Conservation (phyloP, 2,797 vertebrate genomes). For the Tiaroga cobitis region DNA sequence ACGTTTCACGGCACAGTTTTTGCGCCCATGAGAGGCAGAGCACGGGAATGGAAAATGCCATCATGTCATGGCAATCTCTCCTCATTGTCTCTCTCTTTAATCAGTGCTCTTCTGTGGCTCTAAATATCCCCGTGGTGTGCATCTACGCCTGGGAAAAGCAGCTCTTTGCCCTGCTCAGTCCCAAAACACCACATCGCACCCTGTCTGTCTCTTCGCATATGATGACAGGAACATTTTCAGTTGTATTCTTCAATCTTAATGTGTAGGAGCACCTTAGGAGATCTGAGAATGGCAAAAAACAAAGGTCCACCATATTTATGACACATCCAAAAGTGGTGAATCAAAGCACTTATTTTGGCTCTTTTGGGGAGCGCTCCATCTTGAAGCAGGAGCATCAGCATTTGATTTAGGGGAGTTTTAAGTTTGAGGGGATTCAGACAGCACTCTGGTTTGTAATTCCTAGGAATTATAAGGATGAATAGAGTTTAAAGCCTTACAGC, state of each 20-base stretch:
- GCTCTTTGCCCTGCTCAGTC: constrained; percentile 75
- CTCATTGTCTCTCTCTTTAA: constrained; percentile 84
- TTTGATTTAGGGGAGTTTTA: constrained; percentile 6
- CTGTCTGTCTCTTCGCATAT: constrained; percentile 27
- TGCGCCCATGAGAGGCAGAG: constrained; percentile 73
- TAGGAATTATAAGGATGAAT: background rate
- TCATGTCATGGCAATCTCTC: constrained; percentile 73
- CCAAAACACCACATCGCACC: constrained; percentile 60
- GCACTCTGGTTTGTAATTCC: no score
- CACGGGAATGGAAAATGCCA: constrained; percentile 78
- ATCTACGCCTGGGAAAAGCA: constrained; percentile 81
- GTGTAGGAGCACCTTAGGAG: background rate
- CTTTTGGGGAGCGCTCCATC: background rate
- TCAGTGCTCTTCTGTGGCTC: constrained; percentile 77
- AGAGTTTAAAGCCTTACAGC: no score
- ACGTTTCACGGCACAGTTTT: constrained; percentile 78
- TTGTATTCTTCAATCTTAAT: constrained; percentile 7
- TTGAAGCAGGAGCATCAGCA: constrained; percentile 14
- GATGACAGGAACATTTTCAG: constrained; percentile 63
- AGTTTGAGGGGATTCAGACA: background rate
- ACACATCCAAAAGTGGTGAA: background rate
- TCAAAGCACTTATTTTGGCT: background rate
- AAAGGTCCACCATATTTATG: background rate
- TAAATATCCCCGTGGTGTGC: constrained; percentile 78
- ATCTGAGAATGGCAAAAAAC: constrained; percentile 19